A percentile compares a stretch with the other conserved stretches of the same genome.
Conservation (phyloP, 2,113 vertebrate genomes). For the Carettochelys insculpta region DNA sequence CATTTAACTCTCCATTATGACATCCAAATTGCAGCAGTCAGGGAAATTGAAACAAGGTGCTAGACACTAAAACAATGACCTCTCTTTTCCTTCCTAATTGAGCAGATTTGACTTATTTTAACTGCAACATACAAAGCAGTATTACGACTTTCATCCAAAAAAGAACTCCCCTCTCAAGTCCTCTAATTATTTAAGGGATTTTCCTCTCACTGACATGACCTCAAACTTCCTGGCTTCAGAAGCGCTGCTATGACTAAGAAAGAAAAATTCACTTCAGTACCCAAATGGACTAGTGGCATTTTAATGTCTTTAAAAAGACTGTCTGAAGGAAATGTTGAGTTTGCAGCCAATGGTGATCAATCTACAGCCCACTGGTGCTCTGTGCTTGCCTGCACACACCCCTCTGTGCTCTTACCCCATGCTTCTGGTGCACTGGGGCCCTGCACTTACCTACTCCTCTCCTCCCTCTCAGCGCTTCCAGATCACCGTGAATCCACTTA, state of each 20-base stretch:
- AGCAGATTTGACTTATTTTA: not conserved
- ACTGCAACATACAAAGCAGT: not conserved
- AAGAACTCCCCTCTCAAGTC: not conserved
- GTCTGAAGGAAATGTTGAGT: not conserved
- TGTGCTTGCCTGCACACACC: too few relatives aligned
- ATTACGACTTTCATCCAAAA: not conserved
- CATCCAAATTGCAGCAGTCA: fast-evolving
- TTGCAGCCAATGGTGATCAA: slow-evolving; percentile 30
- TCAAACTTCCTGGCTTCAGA: not conserved
- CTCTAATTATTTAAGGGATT: not conserved
- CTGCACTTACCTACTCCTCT: too few relatives aligned
- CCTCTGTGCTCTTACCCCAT: too few relatives aligned
- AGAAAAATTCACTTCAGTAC: not conserved
- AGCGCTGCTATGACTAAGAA: not conserved
- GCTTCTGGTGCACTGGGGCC: too few relatives aligned
- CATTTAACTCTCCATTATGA: fast-evolving
- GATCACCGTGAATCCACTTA: too few relatives aligned
- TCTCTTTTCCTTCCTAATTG: not conserved
- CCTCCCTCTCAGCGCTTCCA: too few relatives aligned
- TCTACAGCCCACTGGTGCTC: too few relatives aligned
- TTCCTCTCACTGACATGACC: fast-evolving
- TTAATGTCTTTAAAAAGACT: not conserved
- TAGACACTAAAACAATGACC: not conserved
- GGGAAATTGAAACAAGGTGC: not conserved
- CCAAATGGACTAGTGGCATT: fast-evolving